phyloP scores from a whole-genome alignment of 2,888 invertebrate species.

The Ptilodon capucinus region DNA sequence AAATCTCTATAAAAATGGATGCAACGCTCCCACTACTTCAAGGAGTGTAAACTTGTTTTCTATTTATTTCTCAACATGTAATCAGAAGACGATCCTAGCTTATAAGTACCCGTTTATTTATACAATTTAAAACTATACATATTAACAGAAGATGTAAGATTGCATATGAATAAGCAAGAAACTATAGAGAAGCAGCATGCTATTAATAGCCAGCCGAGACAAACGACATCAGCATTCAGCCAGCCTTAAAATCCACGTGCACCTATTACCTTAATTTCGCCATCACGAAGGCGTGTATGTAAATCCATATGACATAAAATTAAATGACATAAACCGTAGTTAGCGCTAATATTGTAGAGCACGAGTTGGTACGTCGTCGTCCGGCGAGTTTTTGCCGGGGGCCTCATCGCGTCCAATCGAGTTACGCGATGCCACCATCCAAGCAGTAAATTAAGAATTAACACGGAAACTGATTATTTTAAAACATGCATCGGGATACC shows the following conservation, averaged over 20 bases:
- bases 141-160: no score
- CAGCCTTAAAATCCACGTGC: background rate
- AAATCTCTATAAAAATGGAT: no score
- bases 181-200: no score
- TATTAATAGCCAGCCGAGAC: no score
- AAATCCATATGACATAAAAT: slow-evolving; percentile 12
- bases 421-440: slow-evolving; percentile 69
- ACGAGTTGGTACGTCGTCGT: slow-evolving; percentile 45
- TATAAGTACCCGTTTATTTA: no score
- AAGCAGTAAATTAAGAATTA: slow-evolving; percentile 82
- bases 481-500: slow-evolving; percentile 77
- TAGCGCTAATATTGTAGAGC: slow-evolving; percentile 20
- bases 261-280: slow-evolving; percentile 1
- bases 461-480: slow-evolving; percentile 76
- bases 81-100: no score
- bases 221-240: no score
- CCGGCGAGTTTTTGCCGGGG: slow-evolving; percentile 61
- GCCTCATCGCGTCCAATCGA: slow-evolving; percentile 63
- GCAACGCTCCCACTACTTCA: no score
- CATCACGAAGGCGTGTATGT: slow-evolving; percentile 2
- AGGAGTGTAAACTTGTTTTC: no score
- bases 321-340: slow-evolving; percentile 20
- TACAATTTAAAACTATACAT: no score
- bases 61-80: no score
- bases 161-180: no score